Base-by-base conservation (phyloP, 2,888 invertebrate genomes). In the Eupeodes latifasciatus region DNA sequence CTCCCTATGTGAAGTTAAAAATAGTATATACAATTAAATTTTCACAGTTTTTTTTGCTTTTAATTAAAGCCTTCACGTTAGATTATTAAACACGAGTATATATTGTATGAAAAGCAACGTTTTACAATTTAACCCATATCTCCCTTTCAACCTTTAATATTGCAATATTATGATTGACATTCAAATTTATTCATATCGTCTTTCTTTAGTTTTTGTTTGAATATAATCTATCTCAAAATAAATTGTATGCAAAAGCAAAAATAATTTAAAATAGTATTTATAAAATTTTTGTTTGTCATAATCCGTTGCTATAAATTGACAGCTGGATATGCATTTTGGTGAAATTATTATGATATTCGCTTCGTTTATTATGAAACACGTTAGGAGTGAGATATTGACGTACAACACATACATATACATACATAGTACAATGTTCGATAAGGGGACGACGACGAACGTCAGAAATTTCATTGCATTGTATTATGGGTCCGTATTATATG, bases 261-360 rank as follows among this genome's bases (percentile, higher is more conserved):
- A 5, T 34, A 11, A 36, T 7, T 10, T 1, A 67, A 67, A 67
- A 27, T 27, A 27, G 27, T 27, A 1, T 27, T 16, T 1, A 53
- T 53, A 36, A 2, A 27, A 27, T 27, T 27, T 27, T 27, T 27
- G 27, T 27, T 27, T 69, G 36, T 69, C 19, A n/a, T 47, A 64
- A 34, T 67, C 77, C 67, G 14, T 49, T 49, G 34, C 64, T 27
- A 11, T 16, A 11, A 69, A 76, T 64, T 76, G 76, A 76, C 76
- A 76, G 62, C 36, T 36, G 10, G 36, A 40, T 40, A 40, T 69
- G 69, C 14, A 69, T 53, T 69, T 69, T 53, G 47, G 34, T 59
- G 36, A 69, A 53, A 40, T 69, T 69, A 69, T 69, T 69, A 53
- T 69, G 36, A 36, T 40, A 53, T 36, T 36, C 53, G 53, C n/a